These are phyloP conservation scores for Oconnorella tubifera DNA, from an alignment of 2,888 invertebrate genomes.

Conservation along the genomic window DNA sequence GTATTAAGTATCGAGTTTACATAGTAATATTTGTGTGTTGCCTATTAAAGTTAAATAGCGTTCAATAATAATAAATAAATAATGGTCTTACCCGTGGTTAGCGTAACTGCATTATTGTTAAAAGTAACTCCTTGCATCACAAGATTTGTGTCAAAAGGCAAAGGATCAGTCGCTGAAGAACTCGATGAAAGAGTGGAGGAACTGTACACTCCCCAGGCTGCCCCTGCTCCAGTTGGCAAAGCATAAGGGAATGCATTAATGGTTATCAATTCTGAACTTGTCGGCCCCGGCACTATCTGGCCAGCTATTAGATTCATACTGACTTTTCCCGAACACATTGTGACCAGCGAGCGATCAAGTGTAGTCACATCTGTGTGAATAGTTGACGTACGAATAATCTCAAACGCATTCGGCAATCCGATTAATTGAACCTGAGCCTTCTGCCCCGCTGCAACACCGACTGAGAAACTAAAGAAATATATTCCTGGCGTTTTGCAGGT, in stretches of 20 bases:
- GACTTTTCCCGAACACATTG: conserved; percentile 14
- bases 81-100: conserved; percentile 8
- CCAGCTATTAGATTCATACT: conserved; percentile 9
- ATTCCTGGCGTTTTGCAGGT: conserved; percentile 3
- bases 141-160: conserved; percentile 17
- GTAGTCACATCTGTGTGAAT: conserved; percentile 16
- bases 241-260: conserved; percentile 19
- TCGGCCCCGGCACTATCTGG: conserved; percentile 5
- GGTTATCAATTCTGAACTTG: conserved; percentile 11
- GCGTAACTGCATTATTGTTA: conserved; percentile 9
- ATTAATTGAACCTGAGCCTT: conserved; percentile 3
- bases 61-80: too few species aligned
- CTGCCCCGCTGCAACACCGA: conserved; percentile 16
- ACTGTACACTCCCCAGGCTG: conserved; percentile 21
- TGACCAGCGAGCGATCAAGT: conserved; percentile 17
- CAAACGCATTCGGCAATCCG: conserved; percentile 7
- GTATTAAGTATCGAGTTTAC: too few species aligned
- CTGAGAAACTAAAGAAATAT: conserved; percentile 23
- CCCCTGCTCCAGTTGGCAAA: not conserved
- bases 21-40: too few species aligned
- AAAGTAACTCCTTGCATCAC: conserved; percentile 6
- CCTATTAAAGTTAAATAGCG: not conserved
- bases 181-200: not conserved
- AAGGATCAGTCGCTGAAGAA: conserved; percentile 3
- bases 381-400: conserved; percentile 9